A percentile compares a stretch with the other conserved stretches of the same genome.
These are phyloP conservation scores for Pentalonia nigronervosa DNA, from an alignment of 1,140 invertebrate genomes.

Conservation along the genomic window DNA sequence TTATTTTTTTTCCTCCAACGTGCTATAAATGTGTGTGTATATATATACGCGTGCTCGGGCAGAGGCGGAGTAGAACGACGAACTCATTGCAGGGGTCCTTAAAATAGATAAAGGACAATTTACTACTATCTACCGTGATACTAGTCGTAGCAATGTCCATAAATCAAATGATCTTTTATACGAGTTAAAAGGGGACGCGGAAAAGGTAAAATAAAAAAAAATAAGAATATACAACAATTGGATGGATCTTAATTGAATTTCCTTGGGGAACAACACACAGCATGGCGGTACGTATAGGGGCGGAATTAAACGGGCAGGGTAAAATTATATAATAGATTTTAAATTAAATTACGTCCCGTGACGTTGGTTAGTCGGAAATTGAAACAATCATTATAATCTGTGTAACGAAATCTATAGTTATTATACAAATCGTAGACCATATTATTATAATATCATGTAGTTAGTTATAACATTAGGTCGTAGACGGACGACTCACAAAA, in stretches of 20 bases:
- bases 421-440: not conserved
- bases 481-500: not conserved
- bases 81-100: slow-evolving; percentile 20
- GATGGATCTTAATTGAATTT: slow-evolving; percentile 34
- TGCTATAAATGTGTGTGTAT: not conserved
- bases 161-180: slow-evolving; percentile 33
- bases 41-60: not conserved
- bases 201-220: slow-evolving; percentile 13
- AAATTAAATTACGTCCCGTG: not conserved
- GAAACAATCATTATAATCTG: not conserved
- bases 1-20: slow-evolving; percentile 1
- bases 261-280: not conserved
- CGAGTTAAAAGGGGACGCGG: not conserved
- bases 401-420: not conserved
- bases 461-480: not conserved
- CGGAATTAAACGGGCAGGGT: not conserved
- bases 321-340: not conserved
- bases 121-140: not conserved
- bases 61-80: not conserved
- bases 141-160: not conserved
- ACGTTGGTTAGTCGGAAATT: not conserved
- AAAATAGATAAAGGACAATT: slow-evolving; percentile 29
- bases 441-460: not conserved
- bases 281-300: no score
- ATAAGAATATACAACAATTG: slow-evolving; percentile 10